Base-by-base conservation (phyloP, 2,888 invertebrate genomes). In the Ceramica pisi region DNA sequence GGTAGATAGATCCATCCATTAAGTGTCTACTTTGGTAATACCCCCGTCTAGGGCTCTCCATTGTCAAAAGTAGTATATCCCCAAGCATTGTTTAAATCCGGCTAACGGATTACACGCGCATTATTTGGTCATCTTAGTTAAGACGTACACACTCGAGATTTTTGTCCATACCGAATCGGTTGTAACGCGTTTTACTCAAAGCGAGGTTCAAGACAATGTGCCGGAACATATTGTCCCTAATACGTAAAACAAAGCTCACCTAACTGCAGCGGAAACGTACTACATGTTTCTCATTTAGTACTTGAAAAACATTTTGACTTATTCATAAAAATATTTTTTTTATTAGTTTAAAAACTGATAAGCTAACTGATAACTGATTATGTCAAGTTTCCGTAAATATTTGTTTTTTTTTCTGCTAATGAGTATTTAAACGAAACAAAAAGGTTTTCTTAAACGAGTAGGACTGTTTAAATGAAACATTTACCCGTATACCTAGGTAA, bases 121-220 rank as follows among this genome's bases (percentile, higher is more conserved):
- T 71, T 56, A 67, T 67, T 64, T 72, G 31, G 35, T 26, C 9
- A 23, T 64, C 26, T 78, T 67, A 57, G 46, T 63, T 41, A 21
- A 63, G 21, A 67, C 55, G 59, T 46, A 53, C 35, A 19, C 44
- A 23, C 55, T 55, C n/a, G 46, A 48, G 21, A 26, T 53, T 61
- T 61, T 65, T 38, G 56, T 35, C 23, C n/a, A 19, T 62, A 59
- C 55, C 55, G 41, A 74, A 78, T 79, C n/a, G 31, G 55, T 69
- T 63, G 48, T n/a, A 74, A 62, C 53, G 26, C 48, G 23, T 46
- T 73, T 65, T 62, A 50, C 38, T n/a, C 12, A 51, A 64, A 64
- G 55, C 38, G 38, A 41, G 50, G 26, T 31, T 57, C 35, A 26
- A 64, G 61, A 78, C 73, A 72, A 78, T 68, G 21, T 35, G 21